A percentile compares a stretch with the other conserved stretches of the same genome.
These are phyloP conservation scores for Apamea monoglypha DNA, from an alignment of 2,888 invertebrate species.

Conservation along the genomic window DNA sequence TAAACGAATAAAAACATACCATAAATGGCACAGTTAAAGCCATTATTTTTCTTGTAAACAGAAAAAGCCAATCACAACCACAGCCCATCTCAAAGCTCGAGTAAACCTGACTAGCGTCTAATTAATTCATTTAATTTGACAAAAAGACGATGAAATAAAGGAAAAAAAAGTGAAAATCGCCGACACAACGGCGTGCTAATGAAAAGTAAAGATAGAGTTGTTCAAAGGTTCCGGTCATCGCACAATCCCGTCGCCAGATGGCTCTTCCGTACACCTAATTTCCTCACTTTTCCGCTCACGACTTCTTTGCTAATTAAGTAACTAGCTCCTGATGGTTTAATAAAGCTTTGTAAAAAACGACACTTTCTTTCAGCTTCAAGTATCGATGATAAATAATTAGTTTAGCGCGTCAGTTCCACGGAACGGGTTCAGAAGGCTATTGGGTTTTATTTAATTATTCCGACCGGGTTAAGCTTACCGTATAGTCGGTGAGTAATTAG, in stretches of 20 bases:
- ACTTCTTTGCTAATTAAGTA: conserved; percentile 74
- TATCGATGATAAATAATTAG: conserved; percentile 41
- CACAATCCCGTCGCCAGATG: conserved; percentile 68
- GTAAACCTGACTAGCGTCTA: conserved; percentile 30
- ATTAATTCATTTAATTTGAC: conserved; percentile 55
- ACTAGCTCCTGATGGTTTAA: conserved; percentile 68
- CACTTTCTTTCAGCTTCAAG: conserved; percentile 40
- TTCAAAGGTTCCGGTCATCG: conserved; percentile 73
- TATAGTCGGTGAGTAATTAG: neutral
- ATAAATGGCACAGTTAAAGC: neutral
- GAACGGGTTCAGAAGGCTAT: conserved; percentile 21
- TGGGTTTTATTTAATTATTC: conserved; percentile 44
- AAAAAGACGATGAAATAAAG: conserved; percentile 52
- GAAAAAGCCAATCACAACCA: conserved; percentile 22
- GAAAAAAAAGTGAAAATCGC: conserved; percentile 48
- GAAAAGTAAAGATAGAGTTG: conserved; percentile 77
- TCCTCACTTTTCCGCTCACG: conserved; percentile 72
- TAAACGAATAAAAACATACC: neutral
- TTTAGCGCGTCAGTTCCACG: conserved; percentile 30
- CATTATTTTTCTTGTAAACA: conserved; percentile 2
- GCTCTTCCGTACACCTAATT: conserved; percentile 74
- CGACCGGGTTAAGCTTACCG: neutral
- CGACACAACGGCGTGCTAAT: conserved; percentile 69
- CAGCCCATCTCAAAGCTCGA: conserved; percentile 8
- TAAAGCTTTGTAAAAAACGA: conserved; percentile 58